phyloP scores from a whole-genome alignment of 2,113 vertebrate genomes.

The Nycticryphes semicollaris region DNA sequence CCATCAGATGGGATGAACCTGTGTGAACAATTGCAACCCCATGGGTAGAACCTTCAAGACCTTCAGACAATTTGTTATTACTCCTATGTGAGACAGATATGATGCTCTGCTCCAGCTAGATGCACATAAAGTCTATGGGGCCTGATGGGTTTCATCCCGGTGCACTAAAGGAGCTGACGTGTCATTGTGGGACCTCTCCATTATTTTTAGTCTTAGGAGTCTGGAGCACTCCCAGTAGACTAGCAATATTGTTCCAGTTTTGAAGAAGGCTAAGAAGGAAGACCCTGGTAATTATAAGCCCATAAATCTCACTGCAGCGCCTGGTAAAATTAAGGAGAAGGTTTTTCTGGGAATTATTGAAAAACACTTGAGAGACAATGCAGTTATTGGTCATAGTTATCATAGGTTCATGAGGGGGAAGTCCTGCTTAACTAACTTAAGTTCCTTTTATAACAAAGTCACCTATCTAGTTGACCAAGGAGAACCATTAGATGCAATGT shows the following conservation, averaged over 20 bases:
- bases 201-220: background rate
- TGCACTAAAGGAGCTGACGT: background rate
- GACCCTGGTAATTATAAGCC: background rate
- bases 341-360: background rate
- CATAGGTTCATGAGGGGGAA: fast-evolving
- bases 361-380: background rate
- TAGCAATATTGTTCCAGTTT: background rate
- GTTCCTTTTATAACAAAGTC: background rate
- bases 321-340: background rate
- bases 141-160: background rate
- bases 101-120: background rate
- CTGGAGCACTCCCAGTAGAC: background rate
- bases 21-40: background rate
- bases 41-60: background rate
- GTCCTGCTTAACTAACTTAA: background rate
- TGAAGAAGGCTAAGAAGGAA: background rate
- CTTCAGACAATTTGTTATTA: background rate
- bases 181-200: background rate
- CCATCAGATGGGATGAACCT: too few relatives aligned
- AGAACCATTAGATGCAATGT: background rate
- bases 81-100: background rate
- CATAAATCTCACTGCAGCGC: background rate
- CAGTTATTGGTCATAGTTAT: background rate
- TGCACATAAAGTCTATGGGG: fast-evolving
- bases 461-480: background rate